Percentiles rank a stretch among this genome's conserved stretches.
Conservation (phyloP, 2,113 vertebrate species). For the Empidonax traillii region DNA sequence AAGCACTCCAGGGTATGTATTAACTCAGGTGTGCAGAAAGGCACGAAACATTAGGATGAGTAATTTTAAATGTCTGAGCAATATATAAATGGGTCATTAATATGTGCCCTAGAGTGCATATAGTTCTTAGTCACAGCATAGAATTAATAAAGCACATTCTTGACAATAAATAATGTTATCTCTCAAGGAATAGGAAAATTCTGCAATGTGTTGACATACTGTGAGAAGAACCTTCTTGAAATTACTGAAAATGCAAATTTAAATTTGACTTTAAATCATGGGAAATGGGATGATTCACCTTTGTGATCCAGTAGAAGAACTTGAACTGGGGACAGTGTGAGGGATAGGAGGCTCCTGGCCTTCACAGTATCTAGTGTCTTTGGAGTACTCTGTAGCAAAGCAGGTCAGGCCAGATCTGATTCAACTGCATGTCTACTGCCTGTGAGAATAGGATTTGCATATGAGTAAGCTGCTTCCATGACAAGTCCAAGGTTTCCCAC, state of each 20-base stretch:
- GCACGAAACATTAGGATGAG: conserved; percentile 3
- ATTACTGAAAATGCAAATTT: neutral
- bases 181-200: neutral
- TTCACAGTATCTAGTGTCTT: neutral
- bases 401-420: neutral
- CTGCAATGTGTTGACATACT: neutral
- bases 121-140: neutral
- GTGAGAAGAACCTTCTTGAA: neutral
- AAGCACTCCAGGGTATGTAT: conserved; percentile 4
- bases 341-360: neutral
- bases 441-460: neutral
- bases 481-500: neutral
- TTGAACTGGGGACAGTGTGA: neutral
- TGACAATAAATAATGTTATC: conserved; percentile 2
- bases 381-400: neutral
- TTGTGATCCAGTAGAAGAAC: neutral
- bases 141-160: neutral
- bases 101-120: neutral
- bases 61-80: conserved; percentile 34
- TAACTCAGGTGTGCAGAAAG: conserved; percentile 46
- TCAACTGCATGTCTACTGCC: neutral
- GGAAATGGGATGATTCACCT: neutral
- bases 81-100: conserved; percentile 13
- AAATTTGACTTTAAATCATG: neutral
- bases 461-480: neutral